Base-by-base conservation (phyloP, 2,888 invertebrate genomes). In the Acronicta aceris region DNA sequence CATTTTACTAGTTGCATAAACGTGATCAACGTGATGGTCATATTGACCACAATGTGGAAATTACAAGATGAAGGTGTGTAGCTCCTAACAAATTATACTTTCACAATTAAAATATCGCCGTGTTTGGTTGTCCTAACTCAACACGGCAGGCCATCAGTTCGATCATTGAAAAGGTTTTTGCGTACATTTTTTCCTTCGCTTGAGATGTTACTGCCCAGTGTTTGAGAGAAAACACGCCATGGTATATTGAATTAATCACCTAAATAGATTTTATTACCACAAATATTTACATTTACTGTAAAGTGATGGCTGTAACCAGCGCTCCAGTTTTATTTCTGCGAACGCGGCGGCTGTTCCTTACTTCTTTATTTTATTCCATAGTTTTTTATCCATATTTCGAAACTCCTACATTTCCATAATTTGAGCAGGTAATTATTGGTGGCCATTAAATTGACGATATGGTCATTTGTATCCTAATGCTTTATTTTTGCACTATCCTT, bases 231-330 rank as follows among this genome's bases (percentile, higher is more conserved):
- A 84, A 84, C 84, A 85, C 84, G 82, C 83, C 85, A 82, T 82
- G 78, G 76, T 83, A 81, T 78, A 86, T 86, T 86, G 86, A 89
- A 89, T 88, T 89, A 90, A 89, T 89, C 83, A 86, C 88, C 83
- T 81, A 88, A 90, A 91, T 88, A 90, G 88, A 89, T 89, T 90
- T 90, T 89, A 91, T 89, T 88, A 83, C 87, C 78, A 83, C 84
- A 90, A 90, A 90, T 90, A 90, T 91, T 91, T 90, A 89, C 85
- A 85, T 88, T 86, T 83, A 74, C 80, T 78, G 82, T 75, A 84
- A 85, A 87, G 82, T 85, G 82, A 83, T 82, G 83, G 82, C 78
- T 79, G 75, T 72, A 75, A 78, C 72, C 74, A 76, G 73, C 65
- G 83, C 75, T 75, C 81, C 66, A 81, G 76, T 83, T 87, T 86